Evolutionary conservation across 2,888 invertebrate genomes (phyloP), one percentile per base, ranked within the genome.

Genomic region (Carabus problematicus): DNA sequence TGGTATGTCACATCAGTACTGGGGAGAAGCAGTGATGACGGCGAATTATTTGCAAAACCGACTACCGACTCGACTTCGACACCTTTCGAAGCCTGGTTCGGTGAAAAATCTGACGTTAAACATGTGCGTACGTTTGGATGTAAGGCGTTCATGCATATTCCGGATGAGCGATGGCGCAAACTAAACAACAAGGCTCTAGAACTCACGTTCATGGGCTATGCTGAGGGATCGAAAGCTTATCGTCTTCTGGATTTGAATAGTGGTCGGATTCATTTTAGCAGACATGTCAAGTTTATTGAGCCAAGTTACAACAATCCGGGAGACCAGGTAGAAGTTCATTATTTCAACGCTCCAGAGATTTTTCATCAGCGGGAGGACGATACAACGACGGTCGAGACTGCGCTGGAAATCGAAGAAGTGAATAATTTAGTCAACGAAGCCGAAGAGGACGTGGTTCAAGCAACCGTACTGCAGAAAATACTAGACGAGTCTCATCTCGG

Each of bases 31-130:
- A 47, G 72, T 40, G 56, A 67, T 11, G 52, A 70, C 60, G 62
- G 70, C 58, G 9, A 61, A 58, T 18, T 72, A 69, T 54, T 60
- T 66, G 14, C 64, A 58, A 71, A 70, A 55, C 19, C 69, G 52
- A n/a, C n/a, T 18, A 47, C 14, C 11, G 8, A 54, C 54, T 12
- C 54, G 54, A 11, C 3, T 16, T 6, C 11, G 4, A 54, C 54
- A 12, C 58, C 4, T 12, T 58, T 16, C 6, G 2, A 18, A 39
- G 40, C 39, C 7, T 58, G 58, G 58, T 39, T 14, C 29, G 62
- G 62, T 1, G 16, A 29, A n/a, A 63, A 49, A 63, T 29, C 52
- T n/a, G 29, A 14, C 39, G 42, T 63, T 12, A 49, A 52, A 1
- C 63, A 63, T 12, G 1, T 45, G 3, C 45, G 45, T 56, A 56